Percentiles rank a stretch among this genome's conserved stretches.
Evolutionary conservation across 1,140 invertebrate genomes (phyloP).

Genomic region (Chrysoperla carnea): DNA sequence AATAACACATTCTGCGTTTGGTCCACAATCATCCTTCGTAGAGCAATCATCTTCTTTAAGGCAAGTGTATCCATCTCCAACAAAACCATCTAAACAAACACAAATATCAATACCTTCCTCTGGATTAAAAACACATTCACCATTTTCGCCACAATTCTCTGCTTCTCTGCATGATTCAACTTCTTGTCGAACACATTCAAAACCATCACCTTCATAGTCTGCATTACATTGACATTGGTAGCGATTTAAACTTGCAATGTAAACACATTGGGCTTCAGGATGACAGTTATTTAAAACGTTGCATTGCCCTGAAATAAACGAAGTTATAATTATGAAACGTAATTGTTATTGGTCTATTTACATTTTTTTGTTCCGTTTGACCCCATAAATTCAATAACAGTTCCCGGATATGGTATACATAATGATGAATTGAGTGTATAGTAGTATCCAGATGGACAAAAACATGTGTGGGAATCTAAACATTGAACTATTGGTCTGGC

Average conservation of each 20-base stretch:
- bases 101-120: conserved; percentile 45
- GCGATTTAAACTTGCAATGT: conserved; percentile 27
- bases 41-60: conserved; percentile 40
- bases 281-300: conserved; percentile 60
- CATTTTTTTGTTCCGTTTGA: conserved; percentile 17
- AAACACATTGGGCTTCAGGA: conserved; percentile 55
- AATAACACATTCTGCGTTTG: conserved; percentile 56
- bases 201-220: conserved; percentile 66
- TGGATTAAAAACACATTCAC: conserved; percentile 50
- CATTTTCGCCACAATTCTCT: conserved; percentile 56
- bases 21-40: conserved; percentile 47
- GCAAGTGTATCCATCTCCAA: conserved; percentile 61
- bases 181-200: conserved; percentile 40
- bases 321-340: conserved; percentile 10
- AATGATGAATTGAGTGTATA: conserved; percentile 16
- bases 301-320: conserved; percentile 40
- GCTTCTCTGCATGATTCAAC: conserved; percentile 41
- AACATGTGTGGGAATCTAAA: conserved; percentile 21
- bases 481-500: conserved; percentile 25
- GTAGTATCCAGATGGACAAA: conserved; percentile 28
- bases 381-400: conserved; percentile 25
- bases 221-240: conserved; percentile 63
- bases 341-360: not conserved
- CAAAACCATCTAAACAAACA: conserved; percentile 59
- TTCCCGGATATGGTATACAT: conserved; percentile 20